These are phyloP conservation scores for Lasius platythorax DNA, from an alignment of 2,888 invertebrate genomes.

Conservation along the genomic window DNA sequence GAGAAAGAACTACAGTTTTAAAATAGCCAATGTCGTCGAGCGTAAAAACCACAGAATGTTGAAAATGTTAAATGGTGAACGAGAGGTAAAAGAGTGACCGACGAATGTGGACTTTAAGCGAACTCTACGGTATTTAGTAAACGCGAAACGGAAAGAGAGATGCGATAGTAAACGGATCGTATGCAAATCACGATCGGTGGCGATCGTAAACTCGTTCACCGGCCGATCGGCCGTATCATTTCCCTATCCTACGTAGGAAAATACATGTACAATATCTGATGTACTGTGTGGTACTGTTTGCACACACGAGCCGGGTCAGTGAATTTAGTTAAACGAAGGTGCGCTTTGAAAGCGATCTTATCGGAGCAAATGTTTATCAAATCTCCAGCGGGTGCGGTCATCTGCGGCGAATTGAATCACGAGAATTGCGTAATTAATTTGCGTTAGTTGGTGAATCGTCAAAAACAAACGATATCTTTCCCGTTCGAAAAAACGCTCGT, in stretches of 20 bases:
- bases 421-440: conserved; percentile 35
- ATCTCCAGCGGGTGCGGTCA: conserved; percentile 27
- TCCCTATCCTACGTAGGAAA: conserved; percentile 35
- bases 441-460: conserved; percentile 14
- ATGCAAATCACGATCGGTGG: conserved; percentile 42
- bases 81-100: conserved; percentile 21
- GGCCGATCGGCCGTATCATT: background rate
- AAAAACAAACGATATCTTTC: background rate
- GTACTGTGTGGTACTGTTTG: conserved; percentile 5
- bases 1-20: background rate
- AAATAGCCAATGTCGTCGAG: background rate
- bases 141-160: background rate
- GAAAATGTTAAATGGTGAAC: background rate
- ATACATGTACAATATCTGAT: conserved; percentile 40
- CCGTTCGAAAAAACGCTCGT: background rate
- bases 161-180: conserved; percentile 6
- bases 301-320: conserved; percentile 2
- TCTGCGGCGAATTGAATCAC: conserved; percentile 10
- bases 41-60: conserved; percentile 12
- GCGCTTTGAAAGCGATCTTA: conserved; percentile 46
- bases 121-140: conserved; percentile 28
- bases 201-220: conserved; percentile 29
- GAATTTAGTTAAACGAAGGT: conserved; percentile 30
- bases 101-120: conserved; percentile 21
- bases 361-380: conserved; percentile 40